Conservation (phyloP, 2,888 invertebrate genomes). For the Boloria euphrosyne region DNA sequence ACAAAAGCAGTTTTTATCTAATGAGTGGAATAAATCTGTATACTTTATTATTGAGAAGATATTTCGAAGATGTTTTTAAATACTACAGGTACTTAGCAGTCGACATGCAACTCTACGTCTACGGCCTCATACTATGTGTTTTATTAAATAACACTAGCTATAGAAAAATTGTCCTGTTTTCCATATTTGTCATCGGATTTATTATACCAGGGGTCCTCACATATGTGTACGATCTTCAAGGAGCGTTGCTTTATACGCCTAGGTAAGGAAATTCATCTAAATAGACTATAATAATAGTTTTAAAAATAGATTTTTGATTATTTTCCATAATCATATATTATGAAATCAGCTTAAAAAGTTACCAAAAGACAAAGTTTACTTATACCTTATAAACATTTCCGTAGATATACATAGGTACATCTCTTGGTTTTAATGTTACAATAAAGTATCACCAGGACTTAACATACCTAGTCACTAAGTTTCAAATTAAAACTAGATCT, state of each 20-base stretch:
- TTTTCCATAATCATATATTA: background rate
- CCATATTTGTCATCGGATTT: constrained; percentile 41
- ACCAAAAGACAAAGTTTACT: too few relatives aligned
- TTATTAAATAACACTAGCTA: constrained; percentile 27
- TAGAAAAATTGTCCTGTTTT: constrained; percentile 37
- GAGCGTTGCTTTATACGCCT: constrained; percentile 43
- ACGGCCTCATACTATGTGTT: constrained; percentile 45
- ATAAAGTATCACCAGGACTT: too few relatives aligned
- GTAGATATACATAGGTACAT: too few relatives aligned
- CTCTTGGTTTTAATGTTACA: too few relatives aligned
- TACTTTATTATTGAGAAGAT: too few relatives aligned
- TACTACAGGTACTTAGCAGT: constrained; percentile 51
- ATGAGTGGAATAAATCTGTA: too few relatives aligned
- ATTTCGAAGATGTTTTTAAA: too few relatives aligned
- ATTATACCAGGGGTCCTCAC: constrained; percentile 46
- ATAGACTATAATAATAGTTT: background rate
- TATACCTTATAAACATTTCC: too few relatives aligned
- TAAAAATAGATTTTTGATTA: background rate
- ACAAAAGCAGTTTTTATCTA: too few relatives aligned
- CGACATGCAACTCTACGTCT: constrained; percentile 52
- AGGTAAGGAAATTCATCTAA: constrained; percentile 42
- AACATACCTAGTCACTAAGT: too few relatives aligned
- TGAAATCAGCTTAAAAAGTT: too few relatives aligned
- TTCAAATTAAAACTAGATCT: too few relatives aligned
- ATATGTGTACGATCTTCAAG: constrained; percentile 49